Evolutionary conservation across 2,888 invertebrate species (phyloP).

Genomic region (Drosophila pegasa): DNA sequence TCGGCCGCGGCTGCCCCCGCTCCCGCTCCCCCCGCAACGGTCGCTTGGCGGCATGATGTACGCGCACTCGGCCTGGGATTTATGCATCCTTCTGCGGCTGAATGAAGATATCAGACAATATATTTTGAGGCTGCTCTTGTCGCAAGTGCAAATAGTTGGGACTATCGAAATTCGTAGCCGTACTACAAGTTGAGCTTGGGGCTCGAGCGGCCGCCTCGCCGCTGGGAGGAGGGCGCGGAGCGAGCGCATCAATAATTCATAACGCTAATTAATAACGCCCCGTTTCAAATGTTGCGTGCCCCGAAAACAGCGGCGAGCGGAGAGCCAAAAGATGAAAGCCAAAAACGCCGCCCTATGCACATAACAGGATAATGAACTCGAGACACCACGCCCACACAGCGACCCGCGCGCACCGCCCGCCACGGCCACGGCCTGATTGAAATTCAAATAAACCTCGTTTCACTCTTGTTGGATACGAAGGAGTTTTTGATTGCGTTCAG

Average conservation of each 20-base stretch:
- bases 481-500: slow-evolving; percentile 45
- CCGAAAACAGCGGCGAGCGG: slow-evolving; percentile 1
- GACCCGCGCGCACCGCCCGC: slow-evolving; percentile 1
- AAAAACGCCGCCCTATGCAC: slow-evolving; percentile 55
- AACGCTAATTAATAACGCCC: slow-evolving; percentile 85
- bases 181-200: neutral
- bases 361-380: slow-evolving; percentile 77
- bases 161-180: slow-evolving; percentile 38
- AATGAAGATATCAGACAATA: slow-evolving; percentile 71
- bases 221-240: neutral
- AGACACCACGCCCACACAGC: slow-evolving; percentile 25
- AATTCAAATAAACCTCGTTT: slow-evolving; percentile 77
- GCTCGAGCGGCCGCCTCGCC: neutral
- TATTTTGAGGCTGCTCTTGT: slow-evolving; percentile 1
- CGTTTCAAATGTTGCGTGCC: slow-evolving; percentile 64
- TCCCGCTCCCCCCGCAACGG: too few species aligned
- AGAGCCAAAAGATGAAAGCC: slow-evolving; percentile 66
- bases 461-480: neutral
- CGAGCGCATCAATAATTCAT: slow-evolving; percentile 83
- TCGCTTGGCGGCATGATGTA: slow-evolving; percentile 50
- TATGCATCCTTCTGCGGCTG: slow-evolving; percentile 71
- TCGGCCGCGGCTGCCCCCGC: too few species aligned
- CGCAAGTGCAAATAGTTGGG: slow-evolving; percentile 54
- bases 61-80: slow-evolving; percentile 62
- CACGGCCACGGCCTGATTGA: slow-evolving; percentile 68